phyloP scores from a whole-genome alignment of 2,888 invertebrate genomes.

The Sclerodermus sp. region DNA sequence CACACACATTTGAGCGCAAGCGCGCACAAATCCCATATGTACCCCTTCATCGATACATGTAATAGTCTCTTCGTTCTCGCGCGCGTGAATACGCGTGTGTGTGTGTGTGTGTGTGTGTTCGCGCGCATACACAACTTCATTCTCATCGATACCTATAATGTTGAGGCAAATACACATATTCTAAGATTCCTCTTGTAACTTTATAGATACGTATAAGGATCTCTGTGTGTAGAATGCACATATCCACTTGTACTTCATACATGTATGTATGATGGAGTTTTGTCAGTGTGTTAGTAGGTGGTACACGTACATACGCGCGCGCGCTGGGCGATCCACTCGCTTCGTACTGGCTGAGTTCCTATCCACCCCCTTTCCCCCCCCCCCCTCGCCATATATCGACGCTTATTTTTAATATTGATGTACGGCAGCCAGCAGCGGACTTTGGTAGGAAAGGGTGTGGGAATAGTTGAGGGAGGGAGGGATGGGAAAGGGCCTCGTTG shows the following conservation, averaged over 20 bases:
- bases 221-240: too few species aligned
- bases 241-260: background rate
- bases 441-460: background rate
- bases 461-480: background rate
- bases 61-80: too few species aligned
- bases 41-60: too few species aligned
- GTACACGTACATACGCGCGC: constrained; percentile 1
- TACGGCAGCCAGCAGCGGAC: constrained; percentile 3
- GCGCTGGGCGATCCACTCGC: constrained; percentile 1
- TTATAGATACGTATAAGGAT: too few species aligned
- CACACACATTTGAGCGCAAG: too few species aligned
- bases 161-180: too few species aligned
- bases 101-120: constrained; percentile 6
- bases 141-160: constrained; percentile 3
- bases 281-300: too few species aligned
- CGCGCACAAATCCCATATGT: too few species aligned
- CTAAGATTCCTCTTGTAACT: too few species aligned
- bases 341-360: background rate
- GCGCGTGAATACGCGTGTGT: background rate
- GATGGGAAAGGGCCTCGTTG: constrained; percentile 2
- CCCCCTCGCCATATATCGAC: constrained; percentile 7
- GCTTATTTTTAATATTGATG: constrained; percentile 21
- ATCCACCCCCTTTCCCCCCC: too few species aligned
- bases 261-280: too few species aligned
- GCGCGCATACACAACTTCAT: constrained; percentile 1